Percentiles rank a stretch among this genome's conserved stretches.
Evolutionary conservation across 2,113 vertebrate genomes (phyloP).

Genomic region (Coracopsis vasa): DNA sequence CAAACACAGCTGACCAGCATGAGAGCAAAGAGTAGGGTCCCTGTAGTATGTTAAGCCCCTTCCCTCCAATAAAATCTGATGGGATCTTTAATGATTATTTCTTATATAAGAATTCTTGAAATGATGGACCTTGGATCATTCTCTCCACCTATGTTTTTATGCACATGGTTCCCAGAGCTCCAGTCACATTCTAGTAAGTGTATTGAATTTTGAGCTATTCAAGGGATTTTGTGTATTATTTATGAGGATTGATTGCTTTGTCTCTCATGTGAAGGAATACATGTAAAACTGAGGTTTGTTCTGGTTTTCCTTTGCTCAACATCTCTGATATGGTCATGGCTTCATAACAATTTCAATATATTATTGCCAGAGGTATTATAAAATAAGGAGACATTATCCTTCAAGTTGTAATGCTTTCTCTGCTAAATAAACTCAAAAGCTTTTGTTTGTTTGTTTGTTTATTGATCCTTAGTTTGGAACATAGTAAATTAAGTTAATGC

Average conservation of each 20-base stretch:
- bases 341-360: conserved; percentile 53
- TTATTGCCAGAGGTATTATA: conserved; percentile 63
- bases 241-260: conserved; percentile 52
- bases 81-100: background rate
- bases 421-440: conserved; percentile 38
- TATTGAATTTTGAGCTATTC: conserved; percentile 47
- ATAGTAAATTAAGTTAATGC: conserved; percentile 33
- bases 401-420: conserved; percentile 33
- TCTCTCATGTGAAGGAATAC: conserved; percentile 22
- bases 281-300: conserved; percentile 30
- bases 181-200: conserved; percentile 38
- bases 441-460: conserved; percentile 41
- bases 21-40: background rate
- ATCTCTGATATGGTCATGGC: conserved; percentile 38
- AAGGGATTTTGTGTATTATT: conserved; percentile 55
- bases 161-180: background rate
- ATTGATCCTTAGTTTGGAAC: conserved; percentile 46
- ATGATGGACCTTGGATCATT: background rate
- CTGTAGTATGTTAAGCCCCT: background rate
- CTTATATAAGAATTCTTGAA: background rate
- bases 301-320: conserved; percentile 35
- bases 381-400: conserved; percentile 47
- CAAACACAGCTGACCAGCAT: background rate
- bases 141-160: background rate
- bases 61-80: background rate